Conservation (phyloP, 2,888 invertebrate species). For the Cylloceria caligata region DNA sequence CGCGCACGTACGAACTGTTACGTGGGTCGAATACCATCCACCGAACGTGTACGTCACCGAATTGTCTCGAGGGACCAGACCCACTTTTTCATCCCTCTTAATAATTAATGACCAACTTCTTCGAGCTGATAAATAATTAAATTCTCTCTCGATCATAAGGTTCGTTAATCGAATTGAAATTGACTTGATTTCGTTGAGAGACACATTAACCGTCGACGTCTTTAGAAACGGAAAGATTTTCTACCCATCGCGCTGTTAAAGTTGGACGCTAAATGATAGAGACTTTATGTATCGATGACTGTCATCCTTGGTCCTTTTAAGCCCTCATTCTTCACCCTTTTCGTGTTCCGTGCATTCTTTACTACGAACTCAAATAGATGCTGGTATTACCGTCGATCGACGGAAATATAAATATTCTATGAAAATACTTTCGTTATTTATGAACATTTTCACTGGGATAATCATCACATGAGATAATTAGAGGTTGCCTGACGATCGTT, state of each 20-base stretch:
- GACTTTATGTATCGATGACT: not conserved
- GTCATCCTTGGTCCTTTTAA: not conserved
- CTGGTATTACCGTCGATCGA: too few species aligned
- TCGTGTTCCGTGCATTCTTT: not conserved
- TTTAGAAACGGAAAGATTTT: not conserved
- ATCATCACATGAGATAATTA: too few species aligned
- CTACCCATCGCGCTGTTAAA: not conserved
- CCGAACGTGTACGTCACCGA: conserved; percentile 62
- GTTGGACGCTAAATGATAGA: not conserved
- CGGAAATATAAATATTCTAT: not conserved
- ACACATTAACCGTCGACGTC: not conserved
- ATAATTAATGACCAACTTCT: conserved; percentile 68
- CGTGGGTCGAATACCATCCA: conserved; percentile 67
- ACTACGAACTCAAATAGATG: not conserved
- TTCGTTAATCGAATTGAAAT: conserved; percentile 60
- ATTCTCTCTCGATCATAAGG: conserved; percentile 61
- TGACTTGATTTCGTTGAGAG: conserved; percentile 36
- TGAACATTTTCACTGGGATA: too few species aligned
- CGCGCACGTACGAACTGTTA: conserved; percentile 66
- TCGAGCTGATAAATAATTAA: conserved; percentile 65
- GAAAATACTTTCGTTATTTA: too few species aligned
- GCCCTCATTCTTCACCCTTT: not conserved
- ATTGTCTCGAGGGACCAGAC: conserved; percentile 61
- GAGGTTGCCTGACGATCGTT: too few species aligned
- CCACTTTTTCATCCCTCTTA: conserved; percentile 59